These are phyloP conservation scores for Drosophila neonasuta DNA, from an alignment of 2,888 invertebrate species.

Conservation along the genomic window DNA sequence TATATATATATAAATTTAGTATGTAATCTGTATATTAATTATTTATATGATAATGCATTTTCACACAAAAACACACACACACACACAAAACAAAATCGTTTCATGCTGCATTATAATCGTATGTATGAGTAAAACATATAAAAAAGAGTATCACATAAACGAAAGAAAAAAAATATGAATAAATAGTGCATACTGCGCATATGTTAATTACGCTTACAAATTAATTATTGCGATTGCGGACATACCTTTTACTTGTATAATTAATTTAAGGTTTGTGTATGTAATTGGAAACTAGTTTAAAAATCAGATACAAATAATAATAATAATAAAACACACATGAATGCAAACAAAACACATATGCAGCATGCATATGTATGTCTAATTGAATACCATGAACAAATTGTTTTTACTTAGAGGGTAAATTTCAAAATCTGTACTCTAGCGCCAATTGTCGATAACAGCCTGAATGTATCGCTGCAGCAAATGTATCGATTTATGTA, in stretches of 20 bases:
- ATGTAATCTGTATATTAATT: constrained; percentile 46
- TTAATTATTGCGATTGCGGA: constrained; percentile 51
- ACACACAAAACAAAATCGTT: constrained; percentile 30
- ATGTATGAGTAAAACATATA: constrained; percentile 23
- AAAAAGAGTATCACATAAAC: constrained; percentile 1
- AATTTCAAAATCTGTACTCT: background rate
- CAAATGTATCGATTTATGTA: background rate
- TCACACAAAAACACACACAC: constrained; percentile 13
- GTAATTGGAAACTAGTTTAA: constrained; percentile 60
- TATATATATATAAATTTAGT: constrained; percentile 32
- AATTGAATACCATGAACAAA: constrained; percentile 26
- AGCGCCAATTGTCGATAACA: background rate
- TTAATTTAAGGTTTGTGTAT: constrained; percentile 53
- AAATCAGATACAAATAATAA: constrained; percentile 44
- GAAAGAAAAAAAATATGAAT: constrained; percentile 5
- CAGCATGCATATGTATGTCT: constrained; percentile 16
- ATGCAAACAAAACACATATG: constrained; percentile 26
- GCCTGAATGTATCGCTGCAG: background rate
- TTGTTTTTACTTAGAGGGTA: constrained; percentile 3
- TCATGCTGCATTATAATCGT: constrained; percentile 33
- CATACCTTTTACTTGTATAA: constrained; percentile 56
- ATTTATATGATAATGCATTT: constrained; percentile 44
- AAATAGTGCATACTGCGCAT: constrained; percentile 43
- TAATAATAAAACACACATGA: constrained; percentile 35
- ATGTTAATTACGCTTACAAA: constrained; percentile 55